Evolutionary conservation across 2,797 vertebrate genomes (phyloP).

Genomic region (Paramormyrops hopkinsi): DNA sequence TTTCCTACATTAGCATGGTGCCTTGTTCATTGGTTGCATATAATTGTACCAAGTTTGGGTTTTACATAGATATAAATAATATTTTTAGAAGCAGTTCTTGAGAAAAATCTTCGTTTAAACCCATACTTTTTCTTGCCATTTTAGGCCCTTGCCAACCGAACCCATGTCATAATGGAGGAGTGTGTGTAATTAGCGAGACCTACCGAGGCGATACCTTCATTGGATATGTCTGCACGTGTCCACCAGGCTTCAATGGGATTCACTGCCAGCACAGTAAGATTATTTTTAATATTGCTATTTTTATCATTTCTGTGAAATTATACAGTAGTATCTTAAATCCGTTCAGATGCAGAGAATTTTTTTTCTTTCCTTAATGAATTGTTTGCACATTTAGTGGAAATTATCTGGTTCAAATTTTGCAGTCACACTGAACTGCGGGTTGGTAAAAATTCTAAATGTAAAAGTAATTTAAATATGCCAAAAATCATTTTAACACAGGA

Average conservation of each 20-base stretch:
- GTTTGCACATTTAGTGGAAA: constrained; percentile 3
- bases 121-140: neutral
- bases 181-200: constrained; percentile 89
- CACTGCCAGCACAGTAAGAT: constrained; percentile 98
- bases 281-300: neutral
- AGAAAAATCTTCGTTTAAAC: neutral
- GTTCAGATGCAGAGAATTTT: neutral
- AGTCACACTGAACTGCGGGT: neutral
- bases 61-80: neutral
- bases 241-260: constrained; percentile 83
- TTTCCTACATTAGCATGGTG: neutral
- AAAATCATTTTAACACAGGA: neutral
- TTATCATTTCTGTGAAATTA: neutral
- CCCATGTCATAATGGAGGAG: constrained; percentile 93
- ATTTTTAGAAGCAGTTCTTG: neutral
- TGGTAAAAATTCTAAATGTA: neutral
- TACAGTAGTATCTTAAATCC: neutral
- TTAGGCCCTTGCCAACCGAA: constrained; percentile 90
- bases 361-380: neutral
- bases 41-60: neutral
- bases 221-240: constrained; percentile 91
- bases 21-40: neutral
- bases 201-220: constrained; percentile 95
- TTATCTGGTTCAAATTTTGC: constrained; percentile 18
- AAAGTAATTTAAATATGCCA: neutral